phyloP scores from a whole-genome alignment of 1,140 invertebrate species.

The Neodiprion virginianus region DNA sequence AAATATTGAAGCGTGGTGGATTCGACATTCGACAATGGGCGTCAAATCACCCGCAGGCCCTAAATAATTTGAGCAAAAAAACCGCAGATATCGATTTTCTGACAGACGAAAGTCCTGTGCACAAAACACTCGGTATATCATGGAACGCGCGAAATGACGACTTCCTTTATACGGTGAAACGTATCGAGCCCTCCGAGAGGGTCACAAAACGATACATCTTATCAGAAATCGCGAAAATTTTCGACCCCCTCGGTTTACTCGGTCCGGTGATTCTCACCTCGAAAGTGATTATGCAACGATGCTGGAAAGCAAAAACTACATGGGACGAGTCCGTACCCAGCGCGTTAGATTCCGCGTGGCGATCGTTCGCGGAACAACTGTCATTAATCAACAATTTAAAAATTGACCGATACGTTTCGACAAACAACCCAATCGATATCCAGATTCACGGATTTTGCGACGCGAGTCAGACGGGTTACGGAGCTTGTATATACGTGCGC shows the following conservation, averaged over 20 bases:
- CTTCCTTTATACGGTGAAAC: slow-evolving; percentile 21
- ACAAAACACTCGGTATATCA: slow-evolving; percentile 18
- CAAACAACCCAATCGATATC: slow-evolving; percentile 20
- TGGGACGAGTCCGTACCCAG: slow-evolving; percentile 32
- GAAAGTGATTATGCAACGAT: slow-evolving; percentile 34
- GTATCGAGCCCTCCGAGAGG: slow-evolving; percentile 4
- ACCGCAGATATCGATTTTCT: not conserved
- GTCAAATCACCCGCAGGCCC: slow-evolving; percentile 27
- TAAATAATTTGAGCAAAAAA: slow-evolving; percentile 9
- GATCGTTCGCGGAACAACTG: slow-evolving; percentile 9
- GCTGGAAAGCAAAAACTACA: slow-evolving; percentile 30
- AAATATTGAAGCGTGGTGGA: slow-evolving; percentile 33
- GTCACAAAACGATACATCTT: slow-evolving; percentile 31
- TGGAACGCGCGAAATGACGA: slow-evolving; percentile 21
- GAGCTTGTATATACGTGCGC: slow-evolving; percentile 9
- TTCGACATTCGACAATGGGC: slow-evolving; percentile 42
- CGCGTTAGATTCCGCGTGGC: slow-evolving; percentile 22
- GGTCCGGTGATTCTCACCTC: slow-evolving; percentile 32
- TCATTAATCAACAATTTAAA: slow-evolving; percentile 23
- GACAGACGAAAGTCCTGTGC: slow-evolving; percentile 1
- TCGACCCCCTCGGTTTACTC: slow-evolving; percentile 35
- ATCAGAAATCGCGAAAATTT: slow-evolving; percentile 25
- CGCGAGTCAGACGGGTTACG: not conserved
- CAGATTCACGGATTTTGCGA: slow-evolving; percentile 10
- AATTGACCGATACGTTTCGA: slow-evolving; percentile 20